A percentile compares a stretch with the other conserved stretches of the same genome.
These are phyloP conservation scores for Macroramphosus scolopax DNA, from an alignment of 2,797 vertebrate species.

Conservation along the genomic window DNA sequence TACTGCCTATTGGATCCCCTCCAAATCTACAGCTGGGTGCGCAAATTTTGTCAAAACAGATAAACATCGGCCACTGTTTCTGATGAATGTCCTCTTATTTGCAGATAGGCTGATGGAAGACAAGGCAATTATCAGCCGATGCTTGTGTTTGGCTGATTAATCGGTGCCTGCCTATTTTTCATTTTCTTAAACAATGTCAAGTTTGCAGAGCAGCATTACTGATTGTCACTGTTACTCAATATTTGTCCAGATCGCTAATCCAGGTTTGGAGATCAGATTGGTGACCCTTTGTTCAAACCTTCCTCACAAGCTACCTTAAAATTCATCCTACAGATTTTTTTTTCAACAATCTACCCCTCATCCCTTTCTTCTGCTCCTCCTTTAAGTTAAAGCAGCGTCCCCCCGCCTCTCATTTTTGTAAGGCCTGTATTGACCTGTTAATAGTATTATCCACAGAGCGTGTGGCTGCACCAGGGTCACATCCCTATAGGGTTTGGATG, in stretches of 20 bases:
- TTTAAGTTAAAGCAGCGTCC: conserved; percentile 37
- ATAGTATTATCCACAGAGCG: conserved; percentile 74
- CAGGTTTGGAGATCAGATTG: conserved; percentile 38
- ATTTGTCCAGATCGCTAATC: conserved; percentile 17
- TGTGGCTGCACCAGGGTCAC: conserved; percentile 76
- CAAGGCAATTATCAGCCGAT: too few species aligned
- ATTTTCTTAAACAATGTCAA: neutral
- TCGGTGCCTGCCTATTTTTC: too few species aligned
- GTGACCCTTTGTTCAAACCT: conserved; percentile 41
- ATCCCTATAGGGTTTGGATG: conserved; percentile 67
- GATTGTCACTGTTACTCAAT: conserved; percentile 13
- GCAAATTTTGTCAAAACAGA: too few species aligned
- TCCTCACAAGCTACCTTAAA: conserved; percentile 34
- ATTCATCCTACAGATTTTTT: conserved; percentile 42
- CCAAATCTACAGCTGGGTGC: too few species aligned
- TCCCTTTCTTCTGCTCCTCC: conserved; percentile 43
- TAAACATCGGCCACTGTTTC: too few species aligned
- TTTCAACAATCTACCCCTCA: conserved; percentile 25
- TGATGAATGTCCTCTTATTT: too few species aligned
- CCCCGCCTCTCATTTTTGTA: conserved; percentile 28
- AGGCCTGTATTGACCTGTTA: conserved; percentile 72
- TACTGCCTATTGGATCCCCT: too few species aligned
- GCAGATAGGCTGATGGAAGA: too few species aligned
- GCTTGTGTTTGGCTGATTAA: too few species aligned
- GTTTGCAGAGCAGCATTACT: conserved; percentile 1